These are phyloP conservation scores for Cyclina sinensis DNA, from an alignment of 1,140 invertebrate species.

Conservation along the genomic window DNA sequence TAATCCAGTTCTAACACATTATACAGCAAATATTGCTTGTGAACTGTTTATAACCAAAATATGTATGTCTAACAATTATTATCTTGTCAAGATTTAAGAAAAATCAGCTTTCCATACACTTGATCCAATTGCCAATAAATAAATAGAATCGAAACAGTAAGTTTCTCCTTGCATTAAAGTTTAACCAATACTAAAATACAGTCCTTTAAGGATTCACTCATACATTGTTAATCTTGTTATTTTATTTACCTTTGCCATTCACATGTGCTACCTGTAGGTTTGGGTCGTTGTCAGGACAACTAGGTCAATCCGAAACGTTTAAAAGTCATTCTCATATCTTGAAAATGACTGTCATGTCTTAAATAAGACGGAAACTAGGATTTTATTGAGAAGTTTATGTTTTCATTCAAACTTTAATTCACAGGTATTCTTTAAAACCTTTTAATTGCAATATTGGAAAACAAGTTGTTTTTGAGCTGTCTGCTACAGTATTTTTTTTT, in stretches of 20 bases:
- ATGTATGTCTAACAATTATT: not conserved
- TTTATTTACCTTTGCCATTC: conserved; percentile 33
- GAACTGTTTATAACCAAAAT: not conserved
- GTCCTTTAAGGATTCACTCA: conserved; percentile 22
- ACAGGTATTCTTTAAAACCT: too few relatives aligned
- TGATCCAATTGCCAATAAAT: not conserved
- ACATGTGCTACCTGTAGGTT: conserved; percentile 9
- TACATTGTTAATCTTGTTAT: conserved; percentile 50
- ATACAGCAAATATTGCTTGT: not conserved
- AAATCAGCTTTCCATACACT: not conserved
- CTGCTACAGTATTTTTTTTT: too few relatives aligned
- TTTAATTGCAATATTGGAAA: too few relatives aligned
- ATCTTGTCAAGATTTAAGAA: not conserved
- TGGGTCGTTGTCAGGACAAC: conserved; percentile 47
- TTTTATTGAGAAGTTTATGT: too few relatives aligned
- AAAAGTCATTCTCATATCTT: too few relatives aligned
- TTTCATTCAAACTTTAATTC: too few relatives aligned
- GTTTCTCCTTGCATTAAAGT: not conserved
- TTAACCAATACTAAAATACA: conserved; percentile 32
- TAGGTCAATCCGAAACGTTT: conserved; percentile 9
- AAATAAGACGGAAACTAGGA: too few relatives aligned
- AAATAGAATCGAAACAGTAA: conserved; percentile 27
- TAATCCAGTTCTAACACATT: too few relatives aligned
- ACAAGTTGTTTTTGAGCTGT: too few relatives aligned
- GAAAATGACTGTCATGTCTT: too few relatives aligned